Conservation (phyloP, 2,888 invertebrate species). For the Cosmorhoe ocellata region DNA sequence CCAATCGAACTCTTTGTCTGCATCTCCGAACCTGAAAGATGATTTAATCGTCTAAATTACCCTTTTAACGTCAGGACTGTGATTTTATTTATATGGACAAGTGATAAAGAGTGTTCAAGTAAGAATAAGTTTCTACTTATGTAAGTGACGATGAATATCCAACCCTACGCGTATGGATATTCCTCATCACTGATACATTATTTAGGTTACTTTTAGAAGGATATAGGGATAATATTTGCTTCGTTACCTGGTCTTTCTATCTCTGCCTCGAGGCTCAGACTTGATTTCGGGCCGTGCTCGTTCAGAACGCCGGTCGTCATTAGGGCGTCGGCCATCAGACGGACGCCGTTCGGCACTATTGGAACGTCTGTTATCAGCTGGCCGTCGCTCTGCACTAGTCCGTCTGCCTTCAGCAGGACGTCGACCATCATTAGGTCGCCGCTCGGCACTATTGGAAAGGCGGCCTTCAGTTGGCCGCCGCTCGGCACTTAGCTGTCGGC, state of each 20-base stretch:
- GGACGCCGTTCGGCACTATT: background rate
- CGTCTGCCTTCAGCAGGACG: background rate
- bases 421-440: background rate
- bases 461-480: constrained; percentile 11
- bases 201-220: no score
- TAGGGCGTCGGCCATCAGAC: background rate
- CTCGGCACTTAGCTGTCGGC: background rate
- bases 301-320: constrained; percentile 9
- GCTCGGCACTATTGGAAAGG: background rate
- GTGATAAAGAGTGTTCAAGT: no score
- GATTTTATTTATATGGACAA: no score
- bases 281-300: constrained; percentile 29
- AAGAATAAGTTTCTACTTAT: no score
- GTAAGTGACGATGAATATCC: no score
- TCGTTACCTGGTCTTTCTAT: constrained; percentile 57
- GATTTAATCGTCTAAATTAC: no score
- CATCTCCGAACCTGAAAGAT: constrained; percentile 58
- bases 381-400: background rate
- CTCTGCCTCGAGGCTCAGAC: constrained; percentile 39
- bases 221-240: background rate
- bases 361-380: background rate
- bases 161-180: no score
- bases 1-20: constrained; percentile 79
- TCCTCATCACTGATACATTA: no score
- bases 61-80: no score